Evolutionary conservation across 2,888 invertebrate genomes (phyloP).

Genomic region (Diachrysia chrysitis): DNA sequence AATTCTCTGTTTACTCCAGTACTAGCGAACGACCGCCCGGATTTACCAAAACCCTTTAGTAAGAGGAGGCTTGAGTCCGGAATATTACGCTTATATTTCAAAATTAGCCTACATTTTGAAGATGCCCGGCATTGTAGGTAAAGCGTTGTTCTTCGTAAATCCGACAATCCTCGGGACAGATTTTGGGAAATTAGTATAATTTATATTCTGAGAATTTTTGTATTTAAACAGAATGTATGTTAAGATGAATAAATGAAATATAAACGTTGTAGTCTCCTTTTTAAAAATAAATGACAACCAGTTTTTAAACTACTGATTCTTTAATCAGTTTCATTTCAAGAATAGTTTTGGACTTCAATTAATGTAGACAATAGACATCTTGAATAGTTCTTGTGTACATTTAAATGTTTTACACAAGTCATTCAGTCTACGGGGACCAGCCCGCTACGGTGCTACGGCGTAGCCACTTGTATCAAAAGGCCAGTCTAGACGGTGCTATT

Average conservation of each 20-base stretch:
- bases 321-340: no score
- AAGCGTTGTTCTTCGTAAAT: slow-evolving; percentile 14
- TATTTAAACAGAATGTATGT: neutral
- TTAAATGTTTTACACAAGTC: neutral
- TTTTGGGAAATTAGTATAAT: slow-evolving; percentile 15
- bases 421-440: slow-evolving; percentile 5
- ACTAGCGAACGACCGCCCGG: slow-evolving; percentile 16
- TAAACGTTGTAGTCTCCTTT: no score
- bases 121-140: slow-evolving; percentile 18
- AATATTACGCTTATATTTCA: slow-evolving; percentile 40
- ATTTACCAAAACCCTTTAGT: slow-evolving; percentile 39
- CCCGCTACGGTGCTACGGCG: neutral
- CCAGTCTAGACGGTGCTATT: slow-evolving; percentile 5
- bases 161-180: slow-evolving; percentile 8
- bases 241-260: neutral
- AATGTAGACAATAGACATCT: neutral
- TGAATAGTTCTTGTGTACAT: neutral
- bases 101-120: slow-evolving; percentile 36
- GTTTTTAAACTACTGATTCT: no score
- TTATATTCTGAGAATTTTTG: neutral
- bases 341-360: neutral
- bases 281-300: no score
- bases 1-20: slow-evolving; percentile 5
- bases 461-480: slow-evolving; percentile 1
- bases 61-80: slow-evolving; percentile 20